phyloP scores from a whole-genome alignment of 2,797 vertebrate genomes.

The Acrossocheilus fasciatus region DNA sequence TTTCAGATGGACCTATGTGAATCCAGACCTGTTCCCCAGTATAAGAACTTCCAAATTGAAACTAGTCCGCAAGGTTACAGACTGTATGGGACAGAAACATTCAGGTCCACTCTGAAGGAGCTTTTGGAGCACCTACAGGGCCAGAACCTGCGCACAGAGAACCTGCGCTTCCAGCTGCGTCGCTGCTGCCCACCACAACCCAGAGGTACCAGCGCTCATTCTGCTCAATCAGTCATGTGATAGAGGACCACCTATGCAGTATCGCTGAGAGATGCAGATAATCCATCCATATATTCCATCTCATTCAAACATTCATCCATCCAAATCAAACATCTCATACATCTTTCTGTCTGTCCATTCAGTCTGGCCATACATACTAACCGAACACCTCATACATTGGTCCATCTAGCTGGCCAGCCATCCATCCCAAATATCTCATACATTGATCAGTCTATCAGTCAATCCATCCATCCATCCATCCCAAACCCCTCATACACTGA shows the following conservation, averaged over 20 bases:
- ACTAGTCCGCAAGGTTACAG: conserved; percentile 78
- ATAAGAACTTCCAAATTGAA: conserved; percentile 98
- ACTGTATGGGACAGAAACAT: conserved; percentile 85
- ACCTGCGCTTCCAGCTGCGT: conserved; percentile 89
- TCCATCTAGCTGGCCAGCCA: background rate
- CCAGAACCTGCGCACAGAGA: conserved; percentile 91
- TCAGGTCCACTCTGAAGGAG: conserved; percentile 82
- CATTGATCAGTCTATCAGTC: background rate
- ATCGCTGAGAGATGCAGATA: background rate
- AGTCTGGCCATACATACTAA: background rate
- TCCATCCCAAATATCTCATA: background rate
- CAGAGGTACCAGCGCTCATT: conserved; percentile 80
- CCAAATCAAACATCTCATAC: background rate
- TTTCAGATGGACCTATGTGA: conserved; percentile 66
- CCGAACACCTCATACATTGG: background rate
- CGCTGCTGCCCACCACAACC: conserved; percentile 96
- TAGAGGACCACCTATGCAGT: background rate
- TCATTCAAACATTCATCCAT: background rate
- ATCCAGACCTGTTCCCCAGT: conserved; percentile 75
- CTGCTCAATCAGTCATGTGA: background rate
- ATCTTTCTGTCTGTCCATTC: background rate
- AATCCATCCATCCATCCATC: background rate
- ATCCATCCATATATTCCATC: background rate
- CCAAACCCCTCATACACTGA: background rate
- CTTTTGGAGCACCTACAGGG: conserved; percentile 92